A percentile compares a stretch with the other conserved stretches of the same genome.
These are phyloP conservation scores for Drosophila rellima DNA, from an alignment of 2,888 invertebrate species.

Conservation along the genomic window DNA sequence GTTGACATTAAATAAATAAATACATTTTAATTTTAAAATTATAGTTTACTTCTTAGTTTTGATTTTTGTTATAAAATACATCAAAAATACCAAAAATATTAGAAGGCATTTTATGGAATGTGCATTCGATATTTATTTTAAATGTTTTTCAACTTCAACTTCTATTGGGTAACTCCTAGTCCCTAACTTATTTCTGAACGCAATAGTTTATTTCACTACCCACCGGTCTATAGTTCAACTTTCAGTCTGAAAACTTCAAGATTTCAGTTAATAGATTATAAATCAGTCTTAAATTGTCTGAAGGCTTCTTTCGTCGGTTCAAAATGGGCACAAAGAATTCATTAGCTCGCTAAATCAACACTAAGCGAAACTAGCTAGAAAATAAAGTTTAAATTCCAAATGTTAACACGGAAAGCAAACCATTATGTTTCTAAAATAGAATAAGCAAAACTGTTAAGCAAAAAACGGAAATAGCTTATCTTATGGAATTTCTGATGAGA, in stretches of 20 bases:
- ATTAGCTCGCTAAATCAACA: not conserved
- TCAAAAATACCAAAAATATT: too few species aligned
- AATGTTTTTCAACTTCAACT: too few species aligned
- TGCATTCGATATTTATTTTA: too few species aligned
- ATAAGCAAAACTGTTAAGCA: not conserved
- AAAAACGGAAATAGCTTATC: conserved; percentile 11
- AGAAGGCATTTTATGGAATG: too few species aligned
- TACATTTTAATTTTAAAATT: too few species aligned
- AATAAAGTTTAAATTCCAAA: not conserved
- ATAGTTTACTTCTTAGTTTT: too few species aligned
- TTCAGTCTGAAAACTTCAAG: not conserved
- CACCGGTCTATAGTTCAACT: not conserved
- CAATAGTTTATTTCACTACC: not conserved
- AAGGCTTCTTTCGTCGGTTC: not conserved
- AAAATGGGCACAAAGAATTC: conserved; percentile 15
- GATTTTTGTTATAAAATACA: too few species aligned
- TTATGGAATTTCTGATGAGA: not conserved
- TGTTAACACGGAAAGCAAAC: conserved; percentile 4
- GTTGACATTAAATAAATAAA: too few species aligned
- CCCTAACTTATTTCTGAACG: not conserved
- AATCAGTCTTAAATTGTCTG: conserved; percentile 11
- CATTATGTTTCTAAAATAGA: not conserved
- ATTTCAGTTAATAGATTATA: conserved; percentile 4
- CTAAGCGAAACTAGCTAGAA: conserved; percentile 1
- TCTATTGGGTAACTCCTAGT: not conserved